A percentile compares a stretch with the other conserved stretches of the same genome.
phyloP scores from a whole-genome alignment of 2,888 invertebrate species.

The Argyresthia albistria region DNA sequence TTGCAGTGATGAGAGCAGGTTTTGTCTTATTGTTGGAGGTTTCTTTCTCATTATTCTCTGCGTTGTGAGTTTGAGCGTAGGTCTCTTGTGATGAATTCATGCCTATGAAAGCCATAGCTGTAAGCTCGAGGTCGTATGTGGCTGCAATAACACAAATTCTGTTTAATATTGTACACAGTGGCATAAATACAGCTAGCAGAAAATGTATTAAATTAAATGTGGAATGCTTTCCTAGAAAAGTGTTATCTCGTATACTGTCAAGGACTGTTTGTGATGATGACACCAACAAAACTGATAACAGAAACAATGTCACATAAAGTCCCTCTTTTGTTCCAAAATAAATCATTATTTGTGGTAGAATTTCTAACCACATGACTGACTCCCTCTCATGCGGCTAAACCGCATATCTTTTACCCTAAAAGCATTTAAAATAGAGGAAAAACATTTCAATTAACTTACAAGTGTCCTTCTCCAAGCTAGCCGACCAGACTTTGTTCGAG shows the following conservation, averaged over 20 bases:
- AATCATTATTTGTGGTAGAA: too few relatives aligned
- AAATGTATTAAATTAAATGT: too few relatives aligned
- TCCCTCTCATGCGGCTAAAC: too few relatives aligned
- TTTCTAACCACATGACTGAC: too few relatives aligned
- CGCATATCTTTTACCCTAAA: too few relatives aligned
- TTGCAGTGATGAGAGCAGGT: constrained; percentile 54
- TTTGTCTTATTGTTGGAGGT: constrained; percentile 38
- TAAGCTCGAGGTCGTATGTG: constrained; percentile 52
- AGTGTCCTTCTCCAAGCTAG: constrained; percentile 56
- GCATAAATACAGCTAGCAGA: too few relatives aligned
- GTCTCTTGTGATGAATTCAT: constrained; percentile 47
- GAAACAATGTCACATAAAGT: background rate
- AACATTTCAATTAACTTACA: constrained; percentile 33
- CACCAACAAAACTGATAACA: background rate
- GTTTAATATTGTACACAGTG: too few relatives aligned
- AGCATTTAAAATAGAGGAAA: background rate
- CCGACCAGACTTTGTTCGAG: constrained; percentile 58
- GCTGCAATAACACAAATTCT: constrained; percentile 22
- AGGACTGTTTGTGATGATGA: too few relatives aligned
- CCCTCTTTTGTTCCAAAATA: too few relatives aligned
- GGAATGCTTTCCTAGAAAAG: too few relatives aligned
- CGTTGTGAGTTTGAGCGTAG: constrained; percentile 41
- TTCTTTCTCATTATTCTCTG: constrained; percentile 46
- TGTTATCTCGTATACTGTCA: background rate
- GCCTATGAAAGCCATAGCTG: constrained; percentile 60